Evolutionary conservation across 2,797 vertebrate species (phyloP), one percentile per base, ranked within the genome.

Genomic region (Cichlasoma orientale): DNA sequence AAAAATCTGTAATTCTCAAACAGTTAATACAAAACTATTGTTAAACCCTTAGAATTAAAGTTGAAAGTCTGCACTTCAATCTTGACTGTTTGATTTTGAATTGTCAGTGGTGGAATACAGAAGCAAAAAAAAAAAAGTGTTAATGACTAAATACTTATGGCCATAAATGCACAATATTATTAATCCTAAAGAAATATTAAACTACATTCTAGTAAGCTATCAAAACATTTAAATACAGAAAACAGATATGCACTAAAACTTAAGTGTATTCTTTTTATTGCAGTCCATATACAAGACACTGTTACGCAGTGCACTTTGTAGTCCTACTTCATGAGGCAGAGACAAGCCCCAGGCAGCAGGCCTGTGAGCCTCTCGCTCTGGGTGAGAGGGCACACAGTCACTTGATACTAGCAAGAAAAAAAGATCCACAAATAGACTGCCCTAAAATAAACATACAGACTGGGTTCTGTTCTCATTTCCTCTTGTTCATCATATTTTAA

Each of bases 361-460:
- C 70, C 75, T 78, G 55, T 23, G 71, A 55, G 38, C 31, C 71
- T 77, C 18, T 86, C 53, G 54, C 66, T 90, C 82, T 93, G 84
- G 87, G 89, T 91, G 88, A 91, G 75, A 89, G 89, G 85, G 82
- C 88, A 89, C 75, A 78, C 76, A 82, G 93, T 88, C 82, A 94
- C 83, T 81, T 89, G 93, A 95, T 83, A 89, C 86, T 18, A 59
- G 75, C 74, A 52, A 78, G 79, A 41, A 81, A 86, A 4, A 84
- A 86, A 82, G 61, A 75, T 87, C 92, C 86, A 88, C 79, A 72
- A 93, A 95, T 94, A 94, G 93, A 92, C 23, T 2, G 2, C 66
- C 88, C 86, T 59, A 90, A 94, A 94, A 94, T 94, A 94, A 86
- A 92, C 89, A 80, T 50, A 81, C 72, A 74, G 58, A 80, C 59